Percentiles rank a stretch among this genome's conserved stretches.
Evolutionary conservation across 2,888 invertebrate genomes (phyloP).

Genomic region (Agriotes lineatus): DNA sequence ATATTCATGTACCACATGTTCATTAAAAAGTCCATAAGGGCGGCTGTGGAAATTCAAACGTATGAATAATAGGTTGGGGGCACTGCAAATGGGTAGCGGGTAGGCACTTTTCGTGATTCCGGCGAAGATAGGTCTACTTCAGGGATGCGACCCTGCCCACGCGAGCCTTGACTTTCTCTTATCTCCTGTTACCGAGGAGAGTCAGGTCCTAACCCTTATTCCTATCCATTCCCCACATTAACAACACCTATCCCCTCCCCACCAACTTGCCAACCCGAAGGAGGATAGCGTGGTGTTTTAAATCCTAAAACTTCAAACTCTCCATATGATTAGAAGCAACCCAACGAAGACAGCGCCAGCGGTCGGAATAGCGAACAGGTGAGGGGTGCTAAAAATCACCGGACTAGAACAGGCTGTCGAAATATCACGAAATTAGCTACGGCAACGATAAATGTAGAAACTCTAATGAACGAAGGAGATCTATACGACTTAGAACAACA

Average conservation of each 20-base stretch:
- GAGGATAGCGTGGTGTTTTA: constrained; percentile 9
- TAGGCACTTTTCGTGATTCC: neutral
- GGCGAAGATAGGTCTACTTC: constrained; percentile 37
- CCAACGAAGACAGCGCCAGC: constrained; percentile 3
- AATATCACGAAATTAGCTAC: constrained; percentile 1
- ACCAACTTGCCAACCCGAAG: constrained; percentile 8
- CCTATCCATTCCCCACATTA: neutral
- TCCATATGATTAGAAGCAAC: constrained; percentile 3
- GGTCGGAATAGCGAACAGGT: neutral
- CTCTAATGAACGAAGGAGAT: neutral
- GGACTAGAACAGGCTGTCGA: constrained; percentile 1
- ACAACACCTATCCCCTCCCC: neutral
- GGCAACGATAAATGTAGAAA: constrained; percentile 20
- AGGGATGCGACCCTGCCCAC: constrained; percentile 41
- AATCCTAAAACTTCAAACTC: constrained; percentile 10
- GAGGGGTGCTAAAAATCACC: constrained; percentile 7
- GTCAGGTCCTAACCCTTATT: neutral
- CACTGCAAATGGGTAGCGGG: too few relatives aligned
- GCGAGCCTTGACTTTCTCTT: constrained; percentile 33
- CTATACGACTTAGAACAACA: constrained; percentile 4
- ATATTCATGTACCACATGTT: too few relatives aligned
- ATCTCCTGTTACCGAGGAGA: neutral
- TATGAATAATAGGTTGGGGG: too few relatives aligned
- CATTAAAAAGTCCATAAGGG: too few relatives aligned
- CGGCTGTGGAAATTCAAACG: too few relatives aligned